Evolutionary conservation across 2,797 vertebrate genomes (phyloP).

Genomic region (Botia kubotai): DNA sequence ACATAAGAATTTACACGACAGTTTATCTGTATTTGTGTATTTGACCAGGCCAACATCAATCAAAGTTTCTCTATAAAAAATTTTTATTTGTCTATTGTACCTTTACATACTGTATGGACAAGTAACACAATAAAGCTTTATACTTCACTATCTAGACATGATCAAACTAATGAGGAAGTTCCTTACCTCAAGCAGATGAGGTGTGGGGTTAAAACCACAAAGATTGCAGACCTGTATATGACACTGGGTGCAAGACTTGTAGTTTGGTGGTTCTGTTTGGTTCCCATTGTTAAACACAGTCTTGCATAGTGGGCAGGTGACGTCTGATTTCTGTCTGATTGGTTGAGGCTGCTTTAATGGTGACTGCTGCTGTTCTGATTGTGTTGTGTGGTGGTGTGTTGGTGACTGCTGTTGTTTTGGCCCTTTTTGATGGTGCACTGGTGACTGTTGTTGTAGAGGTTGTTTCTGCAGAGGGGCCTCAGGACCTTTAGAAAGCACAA

Average conservation of each 20-base stretch:
- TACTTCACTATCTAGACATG: background rate
- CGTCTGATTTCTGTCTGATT: conserved; percentile 82
- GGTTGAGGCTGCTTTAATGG: conserved; percentile 69
- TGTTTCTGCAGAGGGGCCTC: conserved; percentile 63
- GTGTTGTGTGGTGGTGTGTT: conserved; percentile 66
- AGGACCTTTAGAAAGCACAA: conserved; percentile 48
- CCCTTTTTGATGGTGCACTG: conserved; percentile 67
- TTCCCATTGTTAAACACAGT: conserved; percentile 90
- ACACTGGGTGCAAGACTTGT: conserved; percentile 94
- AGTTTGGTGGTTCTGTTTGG: conserved; percentile 87
- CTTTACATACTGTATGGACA: too few relatives aligned
- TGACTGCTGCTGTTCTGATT: conserved; percentile 58
- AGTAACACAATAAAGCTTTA: background rate
- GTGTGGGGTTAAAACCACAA: conserved; percentile 97
- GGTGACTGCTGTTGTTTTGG: conserved; percentile 57
- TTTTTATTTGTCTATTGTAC: too few relatives aligned
- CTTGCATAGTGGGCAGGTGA: conserved; percentile 94
- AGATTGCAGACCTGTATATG: conserved; percentile 94
- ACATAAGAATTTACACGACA: too few relatives aligned
- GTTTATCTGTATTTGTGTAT: too few relatives aligned
- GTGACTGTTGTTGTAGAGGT: conserved; percentile 64
- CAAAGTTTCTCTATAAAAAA: too few relatives aligned
- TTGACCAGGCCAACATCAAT: too few relatives aligned
- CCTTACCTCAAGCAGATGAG: conserved; percentile 97
- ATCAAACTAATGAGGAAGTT: background rate